Evolutionary conservation across 2,113 vertebrate genomes (phyloP), one percentile per base, ranked within the genome.

Genomic region (Paramormyrops kingsleyae): DNA sequence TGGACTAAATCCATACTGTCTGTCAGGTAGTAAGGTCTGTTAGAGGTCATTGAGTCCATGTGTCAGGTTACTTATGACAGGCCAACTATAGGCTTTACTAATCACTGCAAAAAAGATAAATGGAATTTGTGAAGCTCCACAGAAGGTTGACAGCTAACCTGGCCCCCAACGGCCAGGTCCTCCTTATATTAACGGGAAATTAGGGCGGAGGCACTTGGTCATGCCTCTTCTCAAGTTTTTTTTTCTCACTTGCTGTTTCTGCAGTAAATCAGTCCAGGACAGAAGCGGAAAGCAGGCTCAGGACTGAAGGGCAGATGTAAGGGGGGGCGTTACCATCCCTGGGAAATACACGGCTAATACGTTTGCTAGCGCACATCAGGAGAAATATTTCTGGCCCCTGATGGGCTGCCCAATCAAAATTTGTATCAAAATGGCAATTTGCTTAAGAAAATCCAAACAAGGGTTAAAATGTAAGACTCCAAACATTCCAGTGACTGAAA

Each of bases 31-130:
- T 5, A 53, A 66, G 42, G 39, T 27, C 88, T 89, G 19, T 52
- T 49, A 35, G 39, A 89, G 88, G 88, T 89, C 70, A 80, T 21
- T 4, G 21, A 89, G n/a, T 47, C 44, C 47, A 89, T 77, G 39
- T 80, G 44, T 89, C 46, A 49, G n/a, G 62, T 89, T 10, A 80
- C 10, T 35, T 77, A 35, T 89, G 46, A 80, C 27, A 35, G 42
- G 6, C 59, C 66, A 80, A 44, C 35, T 39, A 62, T 88, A 66
- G 56, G 8, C 52, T 88, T 59, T 35, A 56, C 85, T 53, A 31
- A 35, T 47, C 49, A 35, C 44, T 56, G 27, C 4, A 53, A 56
- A 87, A 87, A 59, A 87, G 85, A 62, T 21, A 88, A 62, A 19
- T n/a, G 9, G 87, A 62, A 44, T 39, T 24, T n/a, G 3, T 24